Percentiles rank a stretch among this genome's conserved stretches.
phyloP scores from a whole-genome alignment of 1,140 invertebrate genomes.

The Drosophila kanapiae region DNA sequence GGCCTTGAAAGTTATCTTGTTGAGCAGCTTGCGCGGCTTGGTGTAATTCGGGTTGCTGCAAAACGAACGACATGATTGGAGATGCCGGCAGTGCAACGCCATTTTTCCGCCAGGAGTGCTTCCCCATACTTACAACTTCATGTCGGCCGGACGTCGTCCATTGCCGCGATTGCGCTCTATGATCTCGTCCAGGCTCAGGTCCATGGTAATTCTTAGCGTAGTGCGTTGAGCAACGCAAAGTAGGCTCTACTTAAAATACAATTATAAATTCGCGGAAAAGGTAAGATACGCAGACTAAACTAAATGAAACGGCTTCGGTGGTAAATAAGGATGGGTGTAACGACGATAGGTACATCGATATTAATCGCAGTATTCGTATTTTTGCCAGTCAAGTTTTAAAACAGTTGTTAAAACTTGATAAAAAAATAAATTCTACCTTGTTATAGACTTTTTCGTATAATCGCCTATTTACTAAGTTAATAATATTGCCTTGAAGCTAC shows the following conservation, averaged over 20 bases:
- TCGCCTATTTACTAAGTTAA: not conserved
- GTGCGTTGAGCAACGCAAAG: not conserved
- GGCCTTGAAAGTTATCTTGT: slow-evolving; percentile 34
- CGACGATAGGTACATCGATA: not conserved
- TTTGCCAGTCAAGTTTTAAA: no score
- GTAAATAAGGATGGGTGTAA: slow-evolving; percentile 2
- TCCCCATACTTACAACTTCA: slow-evolving; percentile 63
- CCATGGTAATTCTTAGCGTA: slow-evolving; percentile 47
- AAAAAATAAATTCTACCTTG: no score
- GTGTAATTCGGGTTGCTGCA: slow-evolving; percentile 24
- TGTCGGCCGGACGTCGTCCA: slow-evolving; percentile 37
- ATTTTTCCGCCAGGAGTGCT: slow-evolving; percentile 49
- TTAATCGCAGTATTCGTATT: no score
- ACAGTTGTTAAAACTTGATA: no score
- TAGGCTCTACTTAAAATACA: not conserved
- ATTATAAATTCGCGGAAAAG: not conserved
- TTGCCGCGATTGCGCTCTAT: slow-evolving; percentile 62
- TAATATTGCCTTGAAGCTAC: not conserved
- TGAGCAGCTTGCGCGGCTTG: slow-evolving; percentile 31
- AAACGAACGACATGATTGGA: not conserved
- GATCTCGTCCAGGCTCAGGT: slow-evolving; percentile 67
- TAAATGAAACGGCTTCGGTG: slow-evolving; percentile 1
- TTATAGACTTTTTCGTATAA: no score
- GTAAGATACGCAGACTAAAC: not conserved
- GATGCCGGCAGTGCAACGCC: slow-evolving; percentile 33